phyloP scores from a whole-genome alignment of 2,888 invertebrate species.

The Entomobrya proxima region DNA sequence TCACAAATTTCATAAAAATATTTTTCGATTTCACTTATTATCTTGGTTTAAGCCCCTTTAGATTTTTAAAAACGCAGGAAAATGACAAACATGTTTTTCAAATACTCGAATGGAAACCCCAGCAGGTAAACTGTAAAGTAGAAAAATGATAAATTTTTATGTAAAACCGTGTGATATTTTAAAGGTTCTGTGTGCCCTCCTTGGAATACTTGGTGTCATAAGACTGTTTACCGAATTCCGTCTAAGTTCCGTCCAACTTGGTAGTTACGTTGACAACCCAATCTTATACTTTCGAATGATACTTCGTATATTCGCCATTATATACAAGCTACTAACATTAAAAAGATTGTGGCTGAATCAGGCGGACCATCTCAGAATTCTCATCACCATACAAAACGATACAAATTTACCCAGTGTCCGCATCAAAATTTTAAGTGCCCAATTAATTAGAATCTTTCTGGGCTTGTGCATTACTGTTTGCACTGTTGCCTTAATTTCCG shows the following conservation, averaged over 20 bases:
- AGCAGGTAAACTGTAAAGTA: neutral
- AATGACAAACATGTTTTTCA: neutral
- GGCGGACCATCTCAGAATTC: neutral
- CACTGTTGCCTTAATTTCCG: neutral
- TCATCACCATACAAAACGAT: neutral
- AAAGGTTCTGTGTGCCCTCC: conserved; percentile 2
- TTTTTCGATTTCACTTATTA: conserved; percentile 28
- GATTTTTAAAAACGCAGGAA: neutral
- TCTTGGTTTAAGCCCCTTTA: conserved; percentile 6
- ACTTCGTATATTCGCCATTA: neutral
- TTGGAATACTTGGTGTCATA: neutral
- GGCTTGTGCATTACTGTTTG: neutral
- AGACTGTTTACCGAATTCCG: neutral
- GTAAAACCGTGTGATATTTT: neutral
- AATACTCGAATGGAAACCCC: neutral
- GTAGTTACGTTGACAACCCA: neutral
- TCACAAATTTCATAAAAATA: neutral
- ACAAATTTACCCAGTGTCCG: neutral
- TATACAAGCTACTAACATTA: neutral
- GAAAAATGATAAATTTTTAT: too few species aligned
- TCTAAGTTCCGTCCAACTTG: neutral
- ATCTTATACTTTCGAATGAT: conserved; percentile 34
- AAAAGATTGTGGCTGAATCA: neutral
- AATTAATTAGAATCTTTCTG: neutral
- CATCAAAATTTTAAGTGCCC: neutral